A percentile compares a stretch with the other conserved stretches of the same genome.
These are phyloP conservation scores for Catostomus latipinnis DNA, from an alignment of 2,797 vertebrate genomes.

Conservation along the genomic window DNA sequence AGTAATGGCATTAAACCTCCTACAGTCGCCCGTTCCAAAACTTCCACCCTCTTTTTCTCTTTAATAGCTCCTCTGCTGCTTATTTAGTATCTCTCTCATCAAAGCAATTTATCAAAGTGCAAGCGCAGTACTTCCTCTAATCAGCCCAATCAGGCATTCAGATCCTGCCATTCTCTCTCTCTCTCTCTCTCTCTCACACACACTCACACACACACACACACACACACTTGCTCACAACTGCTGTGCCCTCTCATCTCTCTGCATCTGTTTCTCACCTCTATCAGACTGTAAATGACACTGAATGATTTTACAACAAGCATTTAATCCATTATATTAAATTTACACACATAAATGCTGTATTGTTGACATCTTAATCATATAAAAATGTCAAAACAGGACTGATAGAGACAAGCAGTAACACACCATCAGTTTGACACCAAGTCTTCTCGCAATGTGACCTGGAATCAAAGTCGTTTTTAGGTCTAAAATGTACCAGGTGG, in stretches of 20 bases:
- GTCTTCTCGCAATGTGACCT: too few relatives aligned
- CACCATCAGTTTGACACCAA: too few relatives aligned
- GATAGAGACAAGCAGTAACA: too few relatives aligned
- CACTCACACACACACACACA: not conserved
- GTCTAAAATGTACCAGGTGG: too few relatives aligned
- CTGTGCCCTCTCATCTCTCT: not conserved
- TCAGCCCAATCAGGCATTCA: constrained; percentile 70
- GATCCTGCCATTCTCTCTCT: constrained; percentile 57
- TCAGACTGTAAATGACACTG: too few relatives aligned
- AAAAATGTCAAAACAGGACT: too few relatives aligned
- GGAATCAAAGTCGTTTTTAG: too few relatives aligned
- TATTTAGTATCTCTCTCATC: constrained; percentile 41
- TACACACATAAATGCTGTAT: not conserved
- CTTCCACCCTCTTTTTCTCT: constrained; percentile 15
- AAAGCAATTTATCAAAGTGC: constrained; percentile 67
- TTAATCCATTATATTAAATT: not conserved
- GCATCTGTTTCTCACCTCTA: not conserved
- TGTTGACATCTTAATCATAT: not conserved
- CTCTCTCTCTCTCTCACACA: not conserved
- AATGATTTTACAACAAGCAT: not conserved
- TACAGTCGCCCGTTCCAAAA: not conserved
- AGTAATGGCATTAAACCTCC: constrained; percentile 5
- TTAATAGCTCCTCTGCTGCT: constrained; percentile 32
- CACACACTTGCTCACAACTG: not conserved
- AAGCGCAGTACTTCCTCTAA: constrained; percentile 63